Evolutionary conservation across 2,888 invertebrate species (phyloP).

Genomic region (Volucella inflata): DNA sequence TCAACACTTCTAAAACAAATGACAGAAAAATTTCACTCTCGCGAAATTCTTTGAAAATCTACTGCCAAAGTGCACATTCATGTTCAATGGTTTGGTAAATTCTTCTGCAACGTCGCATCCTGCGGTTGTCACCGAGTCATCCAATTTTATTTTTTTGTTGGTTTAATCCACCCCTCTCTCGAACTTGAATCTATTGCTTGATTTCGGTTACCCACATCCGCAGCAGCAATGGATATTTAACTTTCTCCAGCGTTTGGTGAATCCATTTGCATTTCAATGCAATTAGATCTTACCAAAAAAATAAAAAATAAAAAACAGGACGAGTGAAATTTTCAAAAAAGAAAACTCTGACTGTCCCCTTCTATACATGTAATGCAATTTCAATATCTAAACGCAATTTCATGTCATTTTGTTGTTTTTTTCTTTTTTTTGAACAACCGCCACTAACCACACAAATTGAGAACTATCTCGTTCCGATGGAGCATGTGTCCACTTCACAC

Average conservation of each 20-base stretch:
- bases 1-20: constrained; percentile 23
- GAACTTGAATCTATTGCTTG: constrained; percentile 37
- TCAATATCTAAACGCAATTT: constrained; percentile 44
- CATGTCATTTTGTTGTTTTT: too few relatives aligned
- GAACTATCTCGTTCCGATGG: constrained; percentile 40
- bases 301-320: constrained; percentile 5
- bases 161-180: background rate
- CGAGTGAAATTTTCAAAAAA: constrained; percentile 37
- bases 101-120: constrained; percentile 34
- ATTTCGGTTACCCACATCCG: constrained; percentile 58
- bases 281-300: constrained; percentile 54
- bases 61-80: constrained; percentile 56
- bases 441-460: constrained; percentile 54
- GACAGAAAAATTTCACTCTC: constrained; percentile 4
- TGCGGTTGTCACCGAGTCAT: constrained; percentile 46
- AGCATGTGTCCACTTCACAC: constrained; percentile 43
- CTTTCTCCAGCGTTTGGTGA: constrained; percentile 45
- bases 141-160: constrained; percentile 30
- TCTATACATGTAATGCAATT: constrained; percentile 7
- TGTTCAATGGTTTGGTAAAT: constrained; percentile 37
- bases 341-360: constrained; percentile 28
- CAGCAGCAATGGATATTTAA: constrained; percentile 53
- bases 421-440: background rate
- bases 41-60: constrained; percentile 32
- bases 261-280: constrained; percentile 67